Conservation (phyloP, 2,113 vertebrate species). For the Tetrax tetrax region DNA sequence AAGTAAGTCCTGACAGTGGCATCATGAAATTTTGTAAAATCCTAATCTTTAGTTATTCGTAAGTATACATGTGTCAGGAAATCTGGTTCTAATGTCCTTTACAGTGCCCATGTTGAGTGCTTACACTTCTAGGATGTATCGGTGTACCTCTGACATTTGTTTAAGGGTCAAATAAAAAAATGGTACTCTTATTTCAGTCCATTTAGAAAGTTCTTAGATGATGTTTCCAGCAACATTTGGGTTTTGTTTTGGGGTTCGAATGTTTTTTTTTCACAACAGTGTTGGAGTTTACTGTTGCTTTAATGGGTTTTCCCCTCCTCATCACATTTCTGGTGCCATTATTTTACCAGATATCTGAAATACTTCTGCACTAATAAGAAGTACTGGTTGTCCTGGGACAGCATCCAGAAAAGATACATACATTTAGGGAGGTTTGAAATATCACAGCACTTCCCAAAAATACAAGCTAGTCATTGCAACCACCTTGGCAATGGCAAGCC, state of each 20-base stretch:
- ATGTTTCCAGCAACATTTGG: not conserved
- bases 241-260: not conserved
- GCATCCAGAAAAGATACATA: slow-evolving; percentile 42
- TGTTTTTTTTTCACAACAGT: not conserved
- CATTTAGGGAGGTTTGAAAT: slow-evolving; percentile 39
- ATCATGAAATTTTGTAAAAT: not conserved
- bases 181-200: not conserved
- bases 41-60: not conserved
- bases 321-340: not conserved
- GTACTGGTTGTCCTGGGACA: slow-evolving; percentile 15
- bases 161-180: not conserved
- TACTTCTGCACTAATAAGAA: slow-evolving; percentile 15
- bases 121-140: not conserved
- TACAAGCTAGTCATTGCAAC: not conserved
- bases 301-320: not conserved
- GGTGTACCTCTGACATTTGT: not conserved
- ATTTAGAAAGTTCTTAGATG: not conserved
- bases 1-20: not conserved
- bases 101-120: rapidly evolving
- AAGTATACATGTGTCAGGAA: not conserved
- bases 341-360: slow-evolving; percentile 33
- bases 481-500: not conserved
- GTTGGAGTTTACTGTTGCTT: not conserved
- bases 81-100: not conserved
- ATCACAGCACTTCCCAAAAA: slow-evolving; percentile 1